Base-by-base conservation (phyloP, 1,140 invertebrate genomes). In the Aphaenogaster ashmeadi region DNA sequence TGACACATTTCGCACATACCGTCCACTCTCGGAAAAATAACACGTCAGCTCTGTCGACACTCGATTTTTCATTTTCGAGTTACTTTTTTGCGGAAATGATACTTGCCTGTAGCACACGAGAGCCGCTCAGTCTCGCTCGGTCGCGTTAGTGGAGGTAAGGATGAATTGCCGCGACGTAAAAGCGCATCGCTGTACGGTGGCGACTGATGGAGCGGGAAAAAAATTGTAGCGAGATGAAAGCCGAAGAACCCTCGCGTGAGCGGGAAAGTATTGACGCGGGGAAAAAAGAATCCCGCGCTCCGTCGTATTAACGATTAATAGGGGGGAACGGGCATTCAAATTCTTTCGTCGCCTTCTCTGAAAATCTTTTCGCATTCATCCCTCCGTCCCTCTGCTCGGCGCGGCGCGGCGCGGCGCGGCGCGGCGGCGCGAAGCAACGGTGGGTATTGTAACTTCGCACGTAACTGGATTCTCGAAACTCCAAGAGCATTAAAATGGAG, bases 271-370 rank as follows among this genome's bases (percentile, higher is more conserved):
- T 89, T 71, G 87, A 77, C 71, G 52, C 52, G 81, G 74, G 81
- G 74, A 41, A 67, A 86, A 85, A 77, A 56, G 44, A 60, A 67
- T 67, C 38, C 27, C 27, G 79, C 50, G 62, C 66, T 88, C 60
- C 72, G 79, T 84, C 88, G 87, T 88, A 87, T 89, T 56, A 54
- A 54, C 72, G 87, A 89, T 89, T 89, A 89, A 88, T 89, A 89
- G 87, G 33, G n/a, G 69, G 13, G 33, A 6, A 47, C 4, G 62
- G 33, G 8, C 81, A 54, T 66, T 88, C n/a, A n/a, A n/a, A n/a
- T n/a, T 75, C 87, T 78, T 72, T 69, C 52, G 44, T 54, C 58
- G 83, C 52, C 56, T 27, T 27, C 27, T 27, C 27, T 38, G 62
- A 50, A 38, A 56, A 52, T 52, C 47, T 27, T 72, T 71, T 58